A percentile compares a stretch with the other conserved stretches of the same genome.
phyloP scores from a whole-genome alignment of 2,888 invertebrate genomes.

The Schrankia costaestrigalis region DNA sequence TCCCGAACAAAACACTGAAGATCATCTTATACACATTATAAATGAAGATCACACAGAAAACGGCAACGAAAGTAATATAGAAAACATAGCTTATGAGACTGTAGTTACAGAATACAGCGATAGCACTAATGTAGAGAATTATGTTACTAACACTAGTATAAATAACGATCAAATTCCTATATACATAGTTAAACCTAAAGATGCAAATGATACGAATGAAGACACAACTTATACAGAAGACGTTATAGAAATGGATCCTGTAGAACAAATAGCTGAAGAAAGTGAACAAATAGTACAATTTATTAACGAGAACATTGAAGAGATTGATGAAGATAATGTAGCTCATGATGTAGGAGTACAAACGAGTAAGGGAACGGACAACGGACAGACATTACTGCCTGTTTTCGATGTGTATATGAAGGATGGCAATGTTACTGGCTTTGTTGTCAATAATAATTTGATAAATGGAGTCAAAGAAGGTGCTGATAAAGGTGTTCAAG shows the following conservation, averaged over 20 bases:
- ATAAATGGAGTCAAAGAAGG: constrained; percentile 22
- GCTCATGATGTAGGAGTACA: constrained; percentile 28
- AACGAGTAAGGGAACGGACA: constrained; percentile 18
- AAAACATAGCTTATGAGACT: constrained; percentile 29
- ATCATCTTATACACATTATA: too few species aligned
- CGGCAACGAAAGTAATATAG: constrained; percentile 12
- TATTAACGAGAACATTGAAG: constrained; percentile 6
- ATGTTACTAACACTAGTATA: constrained; percentile 8
- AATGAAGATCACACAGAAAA: constrained; percentile 8
- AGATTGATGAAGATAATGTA: constrained; percentile 12
- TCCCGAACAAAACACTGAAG: too few species aligned
- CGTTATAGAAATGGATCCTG: constrained; percentile 11
- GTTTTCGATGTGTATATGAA: constrained; percentile 46
- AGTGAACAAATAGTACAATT: constrained; percentile 13
- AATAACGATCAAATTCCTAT: background rate
- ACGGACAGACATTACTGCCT: constrained; percentile 34
- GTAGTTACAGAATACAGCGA: constrained; percentile 17
- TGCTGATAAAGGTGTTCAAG: constrained; percentile 33
- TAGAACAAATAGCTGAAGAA: constrained; percentile 18
- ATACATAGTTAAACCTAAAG: too few species aligned
- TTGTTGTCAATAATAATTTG: constrained; percentile 33
- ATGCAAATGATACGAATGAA: too few species aligned
- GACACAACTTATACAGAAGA: too few species aligned
- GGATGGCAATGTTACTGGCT: constrained; percentile 43
- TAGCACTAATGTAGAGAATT: constrained; percentile 12